Conservation (phyloP, 2,888 invertebrate species). For the Oegoconia quadripuncta region DNA sequence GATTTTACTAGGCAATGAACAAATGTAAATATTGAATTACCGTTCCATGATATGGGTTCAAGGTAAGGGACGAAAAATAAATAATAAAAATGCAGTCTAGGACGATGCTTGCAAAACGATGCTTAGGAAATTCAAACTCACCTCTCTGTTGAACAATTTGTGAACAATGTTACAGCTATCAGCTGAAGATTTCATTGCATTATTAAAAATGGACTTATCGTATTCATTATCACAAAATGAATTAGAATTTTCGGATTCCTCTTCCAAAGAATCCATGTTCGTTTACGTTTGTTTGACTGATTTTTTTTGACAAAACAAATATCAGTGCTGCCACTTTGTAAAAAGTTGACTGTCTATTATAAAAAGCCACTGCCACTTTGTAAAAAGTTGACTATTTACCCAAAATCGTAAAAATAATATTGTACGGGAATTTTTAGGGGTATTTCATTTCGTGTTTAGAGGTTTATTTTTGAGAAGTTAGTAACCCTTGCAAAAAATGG, state of each 20-base stretch:
- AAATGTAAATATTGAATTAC: no score
- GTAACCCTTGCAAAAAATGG: no score
- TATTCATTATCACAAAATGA: slow-evolving; percentile 45
- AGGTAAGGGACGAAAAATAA: slow-evolving; percentile 14
- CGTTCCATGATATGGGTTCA: slow-evolving; percentile 4
- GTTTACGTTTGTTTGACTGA: slow-evolving; percentile 62
- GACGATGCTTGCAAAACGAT: slow-evolving; percentile 28
- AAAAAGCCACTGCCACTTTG: slow-evolving; percentile 7
- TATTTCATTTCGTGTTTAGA: no score
- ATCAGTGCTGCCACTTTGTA: slow-evolving; percentile 6
- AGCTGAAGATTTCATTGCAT: slow-evolving; percentile 39
- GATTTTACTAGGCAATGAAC: no score
- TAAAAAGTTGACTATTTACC: no score
- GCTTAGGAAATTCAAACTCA: slow-evolving; percentile 46
- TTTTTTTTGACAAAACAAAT: slow-evolving; percentile 22
- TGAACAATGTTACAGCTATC: slow-evolving; percentile 59
- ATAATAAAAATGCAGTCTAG: slow-evolving; percentile 30
- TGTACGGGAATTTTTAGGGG: no score
- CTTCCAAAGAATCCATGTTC: slow-evolving; percentile 71
- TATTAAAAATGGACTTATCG: slow-evolving; percentile 42
- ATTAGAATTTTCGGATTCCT: slow-evolving; percentile 52
- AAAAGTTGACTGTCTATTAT: no score
- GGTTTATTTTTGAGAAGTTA: no score
- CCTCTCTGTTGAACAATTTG: slow-evolving; percentile 82
- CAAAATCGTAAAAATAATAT: no score